Base-by-base conservation (phyloP, 2,797 vertebrate genomes). In the Ptychadena robeensis region DNA sequence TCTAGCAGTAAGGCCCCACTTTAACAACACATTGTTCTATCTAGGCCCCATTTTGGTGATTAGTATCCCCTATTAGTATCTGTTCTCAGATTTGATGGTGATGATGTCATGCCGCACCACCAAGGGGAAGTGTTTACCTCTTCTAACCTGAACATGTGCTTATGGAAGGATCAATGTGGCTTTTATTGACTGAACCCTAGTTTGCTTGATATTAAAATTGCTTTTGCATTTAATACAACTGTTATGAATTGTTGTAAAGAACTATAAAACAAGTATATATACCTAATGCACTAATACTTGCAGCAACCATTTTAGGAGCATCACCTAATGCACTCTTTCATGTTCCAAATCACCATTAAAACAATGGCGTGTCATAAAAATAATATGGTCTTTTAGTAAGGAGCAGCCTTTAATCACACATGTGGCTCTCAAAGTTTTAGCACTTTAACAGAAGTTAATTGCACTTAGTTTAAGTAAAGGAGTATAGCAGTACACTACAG, bases 331-430 rank as follows among this genome's bases (percentile, higher is more conserved):
- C 80, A 59, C 65, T 74, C 5, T 5, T 66, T 67, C 70, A 53
- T 31, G 31, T 34, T 81, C 70, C 71, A 40, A 81, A 81, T 66
- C 64, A 82, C 80, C 80, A 82, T 82, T 81, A 81, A 81, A 73
- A 38, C 32, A 66, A 35, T 37, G 34, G 44, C 53, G 65, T 48
- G 44, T 64, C 44, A 65, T 59, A 65, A 66, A 81, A 67, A 18
- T 81, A 53, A 81, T 73, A 73, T 79, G 76, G 44, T 81, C 79
- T 57, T 66, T 22, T 81, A 73, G 61, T 25, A 73, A 67, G 59
- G 70, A 32, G 40, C 70, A 10, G 25, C 63, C 61, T 57, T 64
- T 81, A 73, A 81, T 81, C 71, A 59, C 25, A 66, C 44, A 73
- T 34, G 67, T 73, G 40, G 15, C 61, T 64, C 34, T 73, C 34